These are phyloP conservation scores for Coptodon bakossiorum DNA, from an alignment of 2,113 vertebrate genomes.

Conservation along the genomic window DNA sequence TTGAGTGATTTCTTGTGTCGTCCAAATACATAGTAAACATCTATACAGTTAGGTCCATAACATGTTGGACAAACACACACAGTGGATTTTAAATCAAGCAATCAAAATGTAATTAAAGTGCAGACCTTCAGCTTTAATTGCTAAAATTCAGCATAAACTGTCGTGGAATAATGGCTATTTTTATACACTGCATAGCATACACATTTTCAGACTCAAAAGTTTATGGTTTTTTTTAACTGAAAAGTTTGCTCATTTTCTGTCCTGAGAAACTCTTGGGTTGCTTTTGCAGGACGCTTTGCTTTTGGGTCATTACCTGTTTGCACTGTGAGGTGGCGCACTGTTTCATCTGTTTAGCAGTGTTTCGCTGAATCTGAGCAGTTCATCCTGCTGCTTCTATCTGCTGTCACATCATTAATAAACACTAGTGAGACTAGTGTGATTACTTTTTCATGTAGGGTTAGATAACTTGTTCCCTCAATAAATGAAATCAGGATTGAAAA, in stretches of 20 bases:
- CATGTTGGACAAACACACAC: neutral
- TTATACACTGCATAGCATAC: neutral
- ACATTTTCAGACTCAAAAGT: neutral
- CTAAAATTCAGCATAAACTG: neutral
- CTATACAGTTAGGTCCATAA: neutral
- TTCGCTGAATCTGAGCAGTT: neutral
- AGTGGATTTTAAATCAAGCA: neutral
- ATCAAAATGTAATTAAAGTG: neutral
- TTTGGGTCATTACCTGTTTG: neutral
- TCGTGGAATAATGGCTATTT: accelerated
- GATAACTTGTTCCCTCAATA: neutral
- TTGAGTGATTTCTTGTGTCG: neutral
- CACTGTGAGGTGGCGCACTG: neutral
- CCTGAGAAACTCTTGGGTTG: neutral
- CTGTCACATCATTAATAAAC: neutral
- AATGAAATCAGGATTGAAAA: neutral
- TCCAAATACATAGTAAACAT: neutral
- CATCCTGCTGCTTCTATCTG: neutral
- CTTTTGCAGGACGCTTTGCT: neutral
- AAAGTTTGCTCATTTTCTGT: neutral
- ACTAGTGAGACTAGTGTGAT: neutral
- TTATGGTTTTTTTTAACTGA: neutral
- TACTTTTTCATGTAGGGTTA: neutral
- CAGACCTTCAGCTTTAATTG: neutral
- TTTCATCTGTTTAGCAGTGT: neutral